Conservation (phyloP, 2,113 vertebrate species). For the Periophthalmus modestus region DNA sequence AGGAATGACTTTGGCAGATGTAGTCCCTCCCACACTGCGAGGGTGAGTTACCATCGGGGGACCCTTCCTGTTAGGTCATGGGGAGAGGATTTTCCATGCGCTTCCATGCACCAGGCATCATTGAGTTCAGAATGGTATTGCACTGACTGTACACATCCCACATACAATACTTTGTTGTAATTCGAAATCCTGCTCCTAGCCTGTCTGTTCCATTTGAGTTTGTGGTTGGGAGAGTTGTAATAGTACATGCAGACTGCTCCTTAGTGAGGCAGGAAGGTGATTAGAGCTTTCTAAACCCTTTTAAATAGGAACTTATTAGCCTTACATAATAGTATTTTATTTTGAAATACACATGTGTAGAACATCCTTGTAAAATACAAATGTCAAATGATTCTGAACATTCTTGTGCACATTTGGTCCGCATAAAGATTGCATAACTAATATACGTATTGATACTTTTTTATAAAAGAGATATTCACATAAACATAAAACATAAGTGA, state of each 20-base stretch:
- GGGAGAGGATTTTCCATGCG: constrained; percentile 46
- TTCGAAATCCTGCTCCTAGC: constrained; percentile 16
- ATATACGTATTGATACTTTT: background rate
- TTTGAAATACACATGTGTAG: background rate
- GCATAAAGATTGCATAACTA: background rate
- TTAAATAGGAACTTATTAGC: background rate
- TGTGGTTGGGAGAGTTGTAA: constrained; percentile 4
- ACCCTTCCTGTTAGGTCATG: constrained; percentile 32
- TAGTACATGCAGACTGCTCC: constrained; percentile 30
- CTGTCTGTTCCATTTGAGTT: constrained; percentile 41
- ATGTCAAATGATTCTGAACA: background rate
- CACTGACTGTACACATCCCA: background rate
- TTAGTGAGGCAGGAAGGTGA: constrained; percentile 23
- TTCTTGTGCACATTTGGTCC: no score
- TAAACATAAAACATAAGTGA: no score
- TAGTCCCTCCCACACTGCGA: constrained; percentile 43
- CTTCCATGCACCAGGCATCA: constrained; percentile 24
- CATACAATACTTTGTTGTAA: constrained; percentile 40
- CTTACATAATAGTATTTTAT: background rate
- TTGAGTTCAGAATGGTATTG: constrained; percentile 16
- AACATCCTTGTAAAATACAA: background rate
- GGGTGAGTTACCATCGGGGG: constrained; percentile 38
- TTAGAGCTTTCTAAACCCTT: constrained; percentile 7
- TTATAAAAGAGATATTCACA: no score
- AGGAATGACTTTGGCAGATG: constrained; percentile 55